phyloP scores from a whole-genome alignment of 2,113 vertebrate genomes.

The Tenebrosternarchus preto region DNA sequence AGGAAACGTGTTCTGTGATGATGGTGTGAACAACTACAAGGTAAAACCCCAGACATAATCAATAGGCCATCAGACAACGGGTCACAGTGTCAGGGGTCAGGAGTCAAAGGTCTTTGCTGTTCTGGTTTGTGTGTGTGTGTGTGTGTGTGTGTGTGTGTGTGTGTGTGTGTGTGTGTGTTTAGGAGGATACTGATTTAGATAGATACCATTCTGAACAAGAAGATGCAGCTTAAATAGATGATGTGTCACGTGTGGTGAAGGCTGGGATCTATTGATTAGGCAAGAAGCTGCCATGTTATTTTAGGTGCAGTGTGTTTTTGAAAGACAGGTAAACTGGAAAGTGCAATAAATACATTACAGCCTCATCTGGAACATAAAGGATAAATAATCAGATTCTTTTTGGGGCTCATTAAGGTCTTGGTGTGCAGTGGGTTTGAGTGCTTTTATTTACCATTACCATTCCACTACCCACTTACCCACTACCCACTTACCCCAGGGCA shows the following conservation, averaged over 20 bases:
- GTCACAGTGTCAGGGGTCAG: slow-evolving; percentile 69
- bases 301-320: slow-evolving; percentile 40
- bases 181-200: slow-evolving; percentile 66
- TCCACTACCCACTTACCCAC: not conserved
- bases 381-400: slow-evolving; percentile 29
- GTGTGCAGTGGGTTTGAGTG: not conserved
- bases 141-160: slow-evolving; percentile 43
- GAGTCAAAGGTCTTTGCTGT: slow-evolving; percentile 67
- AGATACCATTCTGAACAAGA: slow-evolving; percentile 47
- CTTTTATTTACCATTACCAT: not conserved
- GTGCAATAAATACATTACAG: slow-evolving; percentile 36
- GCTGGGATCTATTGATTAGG: slow-evolving; percentile 68
- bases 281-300: slow-evolving; percentile 60
- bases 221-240: slow-evolving; percentile 47
- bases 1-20: slow-evolving; percentile 71
- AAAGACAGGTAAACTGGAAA: slow-evolving; percentile 29
- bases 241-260: slow-evolving; percentile 61
- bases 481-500: not conserved
- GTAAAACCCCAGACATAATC: slow-evolving; percentile 77
- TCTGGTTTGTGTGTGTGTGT: slow-evolving; percentile 29
- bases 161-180: slow-evolving; percentile 44
- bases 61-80: slow-evolving; percentile 80
- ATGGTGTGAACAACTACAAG: slow-evolving; percentile 67
- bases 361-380: not conserved
- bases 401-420: slow-evolving; percentile 14